Evolutionary conservation across 2,797 vertebrate species (phyloP), one percentile per base, ranked within the genome.

Genomic region (Pelochelys cantorii): DNA sequence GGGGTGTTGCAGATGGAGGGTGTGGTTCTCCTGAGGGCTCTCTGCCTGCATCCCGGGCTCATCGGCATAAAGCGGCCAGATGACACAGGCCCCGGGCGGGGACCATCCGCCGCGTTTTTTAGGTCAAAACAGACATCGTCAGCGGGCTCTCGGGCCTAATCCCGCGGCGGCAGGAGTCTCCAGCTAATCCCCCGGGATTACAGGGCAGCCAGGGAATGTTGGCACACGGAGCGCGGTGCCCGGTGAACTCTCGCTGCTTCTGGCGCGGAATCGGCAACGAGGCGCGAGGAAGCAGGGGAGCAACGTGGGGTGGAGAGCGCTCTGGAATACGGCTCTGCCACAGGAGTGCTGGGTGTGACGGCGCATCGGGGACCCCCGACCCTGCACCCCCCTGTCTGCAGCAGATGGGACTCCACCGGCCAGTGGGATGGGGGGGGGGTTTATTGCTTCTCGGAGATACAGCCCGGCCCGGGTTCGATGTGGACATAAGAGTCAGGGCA

Each of bases 261-360:
- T 75, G 42, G 74, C 48, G 13, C 6, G 7, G 48, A 37, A 7
- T 48, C 74, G 25, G 42, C 11, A 48, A 48, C 14, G 42, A 42
- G 48, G 15, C 48, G 23, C 7, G 6, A 48, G 42, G 42, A 18
- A 71, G 9, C 3, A 13, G 23, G 71, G 12, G 11, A 48, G 42
- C 7, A 2, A 27, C 27, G 42, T 5, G 18, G 65, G 20, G 20
- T 37, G 34, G 22, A 22, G 65, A 71, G 65, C 22, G n/a, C 18
- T 22, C n/a, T 11, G n/a, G n/a, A 5, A 13, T 2, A 5, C 22
- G 5, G n/a, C 20, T 37, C 18, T 37, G 65, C n/a, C n/a, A 3
- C n/a, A 22, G 65, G n/a, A 37, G 5, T 22, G 65, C n/a, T 71
- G 65, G n/a, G n/a, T 22, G 17, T 42, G 42, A 42, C 42, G 42